Percentiles rank a stretch among this genome's conserved stretches.
Evolutionary conservation across 2,113 vertebrate species (phyloP).

Genomic region (Oostethus manadensis): DNA sequence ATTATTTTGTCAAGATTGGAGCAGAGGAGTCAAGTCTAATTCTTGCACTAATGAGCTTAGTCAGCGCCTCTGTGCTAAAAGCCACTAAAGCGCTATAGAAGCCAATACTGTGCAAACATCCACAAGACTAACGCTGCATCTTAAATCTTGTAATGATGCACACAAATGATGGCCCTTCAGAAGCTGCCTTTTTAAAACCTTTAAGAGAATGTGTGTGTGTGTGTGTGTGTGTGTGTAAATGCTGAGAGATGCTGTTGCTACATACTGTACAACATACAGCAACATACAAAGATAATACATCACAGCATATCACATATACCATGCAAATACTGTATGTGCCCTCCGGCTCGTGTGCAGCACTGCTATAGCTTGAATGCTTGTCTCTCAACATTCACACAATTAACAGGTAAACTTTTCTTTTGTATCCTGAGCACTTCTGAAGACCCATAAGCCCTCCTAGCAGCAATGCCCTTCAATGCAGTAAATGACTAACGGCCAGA

Average conservation of each 20-base stretch:
- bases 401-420: neutral
- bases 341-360: no score
- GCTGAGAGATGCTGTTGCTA: neutral
- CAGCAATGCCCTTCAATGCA: constrained; percentile 2
- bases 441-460: constrained; percentile 10
- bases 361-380: neutral
- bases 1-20: neutral
- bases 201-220: neutral
- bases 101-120: neutral
- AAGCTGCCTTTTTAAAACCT: constrained; percentile 15
- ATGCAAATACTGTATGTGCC: no score
- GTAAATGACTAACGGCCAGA: no score
- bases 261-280: no score
- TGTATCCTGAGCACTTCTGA: constrained; percentile 13
- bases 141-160: constrained; percentile 2
- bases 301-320: neutral
- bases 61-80: constrained; percentile 2
- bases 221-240: neutral
- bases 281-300: neutral
- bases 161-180: constrained; percentile 21
- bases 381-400: neutral
- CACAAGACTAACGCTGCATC: neutral
- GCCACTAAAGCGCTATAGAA: neutral
- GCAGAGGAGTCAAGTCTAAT: neutral
- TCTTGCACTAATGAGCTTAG: constrained; percentile 2